Evolutionary conservation across 2,797 vertebrate species (phyloP).

Genomic region (Fistularia tabacaria): DNA sequence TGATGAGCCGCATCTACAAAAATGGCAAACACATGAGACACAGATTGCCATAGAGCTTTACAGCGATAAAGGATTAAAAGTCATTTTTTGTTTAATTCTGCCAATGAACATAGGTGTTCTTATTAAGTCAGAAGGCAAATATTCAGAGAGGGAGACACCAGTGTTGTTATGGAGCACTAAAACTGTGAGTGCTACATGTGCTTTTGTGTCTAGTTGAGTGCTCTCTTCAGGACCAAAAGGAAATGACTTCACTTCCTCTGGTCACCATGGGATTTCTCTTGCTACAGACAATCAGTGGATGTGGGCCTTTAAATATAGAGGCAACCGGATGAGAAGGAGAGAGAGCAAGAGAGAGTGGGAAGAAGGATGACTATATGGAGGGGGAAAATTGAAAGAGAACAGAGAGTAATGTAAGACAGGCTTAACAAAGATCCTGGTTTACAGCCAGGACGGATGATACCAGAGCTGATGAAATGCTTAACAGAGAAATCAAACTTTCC

Average conservation of each 20-base stretch:
- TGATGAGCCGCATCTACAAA: conserved; percentile 30
- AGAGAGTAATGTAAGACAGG: conserved; percentile 1
- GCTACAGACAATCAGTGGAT: conserved; percentile 76
- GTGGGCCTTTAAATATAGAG: conserved; percentile 49
- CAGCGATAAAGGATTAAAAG: too few species aligned
- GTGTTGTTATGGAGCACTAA: not conserved
- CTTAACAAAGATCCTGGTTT: conserved; percentile 9
- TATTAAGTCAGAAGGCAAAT: too few species aligned
- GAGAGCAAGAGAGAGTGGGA: conserved; percentile 6
- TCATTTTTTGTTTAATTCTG: too few species aligned
- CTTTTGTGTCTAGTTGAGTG: conserved; percentile 17
- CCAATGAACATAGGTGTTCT: too few species aligned
- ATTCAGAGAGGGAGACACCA: not conserved
- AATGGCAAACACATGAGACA: conserved; percentile 2
- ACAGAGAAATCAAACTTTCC: conserved; percentile 25
- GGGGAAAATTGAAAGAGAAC: conserved; percentile 1
- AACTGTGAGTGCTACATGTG: conserved; percentile 17
- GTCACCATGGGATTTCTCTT: conserved; percentile 65
- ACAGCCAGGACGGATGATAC: conserved; percentile 8
- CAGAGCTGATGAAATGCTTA: conserved; percentile 19
- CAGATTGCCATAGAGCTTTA: not conserved
- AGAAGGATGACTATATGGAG: not conserved
- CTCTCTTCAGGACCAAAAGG: conserved; percentile 54
- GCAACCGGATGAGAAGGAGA: conserved; percentile 8
- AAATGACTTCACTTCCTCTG: conserved; percentile 80